Base-by-base conservation (phyloP, 1,140 invertebrate species). In the Pogonus chalceus region DNA sequence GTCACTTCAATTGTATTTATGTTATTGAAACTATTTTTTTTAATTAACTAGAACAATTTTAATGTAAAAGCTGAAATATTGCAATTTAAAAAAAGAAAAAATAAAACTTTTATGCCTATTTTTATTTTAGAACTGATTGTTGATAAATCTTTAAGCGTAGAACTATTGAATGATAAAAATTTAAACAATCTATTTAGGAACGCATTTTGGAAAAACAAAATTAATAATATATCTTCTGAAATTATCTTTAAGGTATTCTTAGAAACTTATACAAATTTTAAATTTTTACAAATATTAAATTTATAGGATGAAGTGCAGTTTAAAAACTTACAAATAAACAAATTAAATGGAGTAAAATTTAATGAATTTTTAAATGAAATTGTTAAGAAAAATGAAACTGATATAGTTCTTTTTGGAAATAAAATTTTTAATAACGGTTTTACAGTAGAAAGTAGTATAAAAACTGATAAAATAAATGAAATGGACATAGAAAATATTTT, bases 381-480 rank as follows among this genome's bases (percentile, higher is more conserved):
- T 2, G 51, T 70, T 18, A 64, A 56, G 24, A 69, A 66, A 56
- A 62, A 64, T 24, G 61, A 70, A 57, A 56, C 56, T 7, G 26
- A 58, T 39, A 16, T 63, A n/a, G 53, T 24, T 18, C 12, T 51
- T 3, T 52, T 52, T 37, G 39, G 37, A 20, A 9, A 55, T 12
- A 63, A 60, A 56, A 21, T 20, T 1, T 69, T 67, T 49, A 7
- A 51, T 22, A 61, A 64, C 4, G 63, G 62, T 48, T 56, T 69
- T 2, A 49, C 37, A 24, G 66, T 69, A 2, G 24, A 54, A 4
- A 61, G 64, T 49, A 52, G 64, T n/a, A 58, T 69, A 20, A 61
- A 68, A 61, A 63, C 62, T 1, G 24, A 64, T 20, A 52, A 52
- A 23, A 20, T 70, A 0, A 70, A 70, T 39, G 50, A 54, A 12